phyloP scores from a whole-genome alignment of 1,140 invertebrate genomes.

The Gonatopus flavifemur region DNA sequence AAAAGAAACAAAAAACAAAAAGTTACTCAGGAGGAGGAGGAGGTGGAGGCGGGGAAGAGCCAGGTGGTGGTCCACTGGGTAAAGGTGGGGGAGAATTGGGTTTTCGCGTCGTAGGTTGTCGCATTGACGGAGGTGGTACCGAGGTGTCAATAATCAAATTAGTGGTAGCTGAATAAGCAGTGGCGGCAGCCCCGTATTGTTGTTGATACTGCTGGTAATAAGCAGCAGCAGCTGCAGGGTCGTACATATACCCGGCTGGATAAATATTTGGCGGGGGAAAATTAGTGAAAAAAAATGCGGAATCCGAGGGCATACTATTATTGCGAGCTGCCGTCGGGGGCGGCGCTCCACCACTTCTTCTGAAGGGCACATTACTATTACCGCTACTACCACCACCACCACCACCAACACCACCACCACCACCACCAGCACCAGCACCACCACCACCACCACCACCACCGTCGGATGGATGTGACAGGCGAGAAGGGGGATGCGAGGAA shows the following conservation, averaged over 20 bases:
- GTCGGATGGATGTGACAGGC: constrained; percentile 14
- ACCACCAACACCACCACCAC: constrained; percentile 5
- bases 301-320: constrained; percentile 5
- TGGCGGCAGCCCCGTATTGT: constrained; percentile 26
- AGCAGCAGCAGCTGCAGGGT: constrained; percentile 39
- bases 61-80: constrained; percentile 54
- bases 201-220: constrained; percentile 37
- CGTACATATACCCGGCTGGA: constrained; percentile 36
- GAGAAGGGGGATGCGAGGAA: constrained; percentile 9
- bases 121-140: constrained; percentile 43
- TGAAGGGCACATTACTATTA: too few relatives aligned
- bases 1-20: not conserved
- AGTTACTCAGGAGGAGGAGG: constrained; percentile 54
- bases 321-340: not conserved
- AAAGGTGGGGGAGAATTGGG: constrained; percentile 41
- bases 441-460: constrained; percentile 23
- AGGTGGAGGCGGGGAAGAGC: constrained; percentile 45
- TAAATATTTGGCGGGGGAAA: constrained; percentile 34
- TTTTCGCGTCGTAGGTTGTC: constrained; percentile 15
- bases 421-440: too few relatives aligned
- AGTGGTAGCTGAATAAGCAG: constrained; percentile 37
- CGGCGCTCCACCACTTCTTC: constrained; percentile 12
- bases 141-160: constrained; percentile 49
- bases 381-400: not conserved
- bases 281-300: constrained; percentile 41